These are phyloP conservation scores for Bagarius yarrelli DNA, from an alignment of 2,113 vertebrate species.

Conservation along the genomic window DNA sequence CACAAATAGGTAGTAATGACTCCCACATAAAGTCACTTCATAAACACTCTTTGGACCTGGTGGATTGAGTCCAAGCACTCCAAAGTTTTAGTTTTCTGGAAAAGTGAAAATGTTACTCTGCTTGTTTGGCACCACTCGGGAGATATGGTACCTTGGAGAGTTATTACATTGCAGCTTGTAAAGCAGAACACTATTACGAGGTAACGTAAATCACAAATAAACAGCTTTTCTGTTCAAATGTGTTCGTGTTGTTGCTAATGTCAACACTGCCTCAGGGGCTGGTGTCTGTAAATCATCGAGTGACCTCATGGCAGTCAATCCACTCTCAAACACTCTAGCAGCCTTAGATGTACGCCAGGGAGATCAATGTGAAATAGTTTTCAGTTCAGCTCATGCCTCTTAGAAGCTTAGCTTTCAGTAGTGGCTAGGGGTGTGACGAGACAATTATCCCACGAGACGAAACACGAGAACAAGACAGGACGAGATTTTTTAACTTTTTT, in stretches of 20 bases:
- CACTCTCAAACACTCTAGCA: slow-evolving; percentile 36
- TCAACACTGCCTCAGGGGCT: slow-evolving; percentile 58
- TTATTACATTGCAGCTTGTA: slow-evolving; percentile 38
- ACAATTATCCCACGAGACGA: too few relatives aligned
- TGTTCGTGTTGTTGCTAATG: slow-evolving; percentile 46
- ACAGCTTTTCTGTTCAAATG: slow-evolving; percentile 43
- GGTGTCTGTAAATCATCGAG: slow-evolving; percentile 60
- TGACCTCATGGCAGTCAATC: slow-evolving; percentile 63
- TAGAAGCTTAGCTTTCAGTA: slow-evolving; percentile 33
- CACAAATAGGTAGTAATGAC: slow-evolving; percentile 72
- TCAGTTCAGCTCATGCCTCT: slow-evolving; percentile 36
- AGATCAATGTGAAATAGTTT: slow-evolving; percentile 43
- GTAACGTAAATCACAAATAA: slow-evolving; percentile 48
- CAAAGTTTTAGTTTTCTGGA: slow-evolving; percentile 41
- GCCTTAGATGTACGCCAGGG: slow-evolving; percentile 36
- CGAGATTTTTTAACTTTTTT: too few relatives aligned
- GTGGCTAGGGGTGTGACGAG: too few relatives aligned
- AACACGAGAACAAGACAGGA: too few relatives aligned
- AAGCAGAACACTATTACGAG: slow-evolving; percentile 39
- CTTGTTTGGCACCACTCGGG: slow-evolving; percentile 29
- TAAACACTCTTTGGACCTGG: slow-evolving; percentile 69
- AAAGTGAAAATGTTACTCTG: slow-evolving; percentile 40
- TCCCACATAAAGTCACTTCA: slow-evolving; percentile 71
- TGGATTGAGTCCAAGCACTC: slow-evolving; percentile 30
- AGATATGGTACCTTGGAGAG: slow-evolving; percentile 43